Base-by-base conservation (phyloP, 2,113 vertebrate genomes). In the Progne subis region DNA sequence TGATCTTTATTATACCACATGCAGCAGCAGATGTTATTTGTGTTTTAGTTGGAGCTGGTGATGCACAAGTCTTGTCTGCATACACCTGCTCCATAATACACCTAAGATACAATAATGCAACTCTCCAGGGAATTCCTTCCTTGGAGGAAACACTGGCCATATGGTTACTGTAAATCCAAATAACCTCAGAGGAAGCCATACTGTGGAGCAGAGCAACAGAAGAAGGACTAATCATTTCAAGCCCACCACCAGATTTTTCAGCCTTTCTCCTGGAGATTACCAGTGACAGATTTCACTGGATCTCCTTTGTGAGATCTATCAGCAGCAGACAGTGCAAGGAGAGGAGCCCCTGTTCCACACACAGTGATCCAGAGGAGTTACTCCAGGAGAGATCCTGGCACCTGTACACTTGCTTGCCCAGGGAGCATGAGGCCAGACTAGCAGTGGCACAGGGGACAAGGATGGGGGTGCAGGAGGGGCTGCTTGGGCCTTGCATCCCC, bases 11-110 rank as follows among this genome's bases (percentile, higher is more conserved):
- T 70, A 74, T 78, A 71, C 43, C 72, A 47, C 75, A 70, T 64
- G 55, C 76, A 93, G 75, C 37, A 96, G 59, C 71, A 96, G 76
- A 47, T 88, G 70, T 81, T 82, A 82, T 69, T 90, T 93, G 29
- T 81, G 41, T 81, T 43, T 64, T 59, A 37, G 52, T 67, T 89
- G 65, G 93, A 82, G 52, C 25, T n/a, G 92, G 60, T 57, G 37
- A 90, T 43, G 69, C 5, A 11, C 31, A 87, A 86, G 64, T 68
- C 56, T 60, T 88, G 23, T 18, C 85, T 60, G 20, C 2, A 1
- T 41, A 60, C 37, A 88, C 52, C 72, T 92, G 75, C 68, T 93
- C 90, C 6, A 1, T 18, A 55, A 74, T 20, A 50, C 63, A 90
- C 85, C 71, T 85, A 50, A 47, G 29, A 59, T 10, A 50, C 15